Evolutionary conservation across 1,140 invertebrate genomes (phyloP).

Genomic region (Pogonomyrmex barbatus): DNA sequence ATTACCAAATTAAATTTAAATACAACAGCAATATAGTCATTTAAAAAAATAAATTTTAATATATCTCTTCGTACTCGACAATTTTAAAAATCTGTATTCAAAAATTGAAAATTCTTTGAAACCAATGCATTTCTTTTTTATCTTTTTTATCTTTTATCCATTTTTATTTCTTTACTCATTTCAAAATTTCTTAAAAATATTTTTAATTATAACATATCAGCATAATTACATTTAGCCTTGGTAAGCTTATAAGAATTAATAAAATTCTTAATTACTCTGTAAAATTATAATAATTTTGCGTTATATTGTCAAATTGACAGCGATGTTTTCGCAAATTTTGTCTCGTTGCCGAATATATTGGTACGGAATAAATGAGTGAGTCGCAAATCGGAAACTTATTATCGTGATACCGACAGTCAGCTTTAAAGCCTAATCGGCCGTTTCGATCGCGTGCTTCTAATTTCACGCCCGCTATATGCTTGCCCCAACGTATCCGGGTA

Average conservation of each 20-base stretch:
- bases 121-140: neutral
- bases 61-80: neutral
- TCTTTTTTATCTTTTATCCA: neutral
- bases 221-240: neutral
- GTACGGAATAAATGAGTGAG: slow-evolving; percentile 33
- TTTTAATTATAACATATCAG: neutral
- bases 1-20: slow-evolving; percentile 14
- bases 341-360: neutral
- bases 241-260: neutral
- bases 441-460: slow-evolving; percentile 81
- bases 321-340: neutral
- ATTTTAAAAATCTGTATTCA: slow-evolving; percentile 1
- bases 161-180: neutral
- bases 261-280: slow-evolving; percentile 10
- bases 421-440: slow-evolving; percentile 77
- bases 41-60: neutral
- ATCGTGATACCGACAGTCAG: slow-evolving; percentile 73
- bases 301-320: neutral
- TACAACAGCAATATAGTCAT: neutral
- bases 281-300: neutral
- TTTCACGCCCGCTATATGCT: slow-evolving; percentile 76
- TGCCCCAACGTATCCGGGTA: slow-evolving; percentile 67
- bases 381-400: slow-evolving; percentile 72
- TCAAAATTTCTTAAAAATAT: neutral
- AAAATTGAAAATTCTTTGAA: neutral